Evolutionary conservation across 2,113 vertebrate genomes (phyloP).

Genomic region (Charina bottae): DNA sequence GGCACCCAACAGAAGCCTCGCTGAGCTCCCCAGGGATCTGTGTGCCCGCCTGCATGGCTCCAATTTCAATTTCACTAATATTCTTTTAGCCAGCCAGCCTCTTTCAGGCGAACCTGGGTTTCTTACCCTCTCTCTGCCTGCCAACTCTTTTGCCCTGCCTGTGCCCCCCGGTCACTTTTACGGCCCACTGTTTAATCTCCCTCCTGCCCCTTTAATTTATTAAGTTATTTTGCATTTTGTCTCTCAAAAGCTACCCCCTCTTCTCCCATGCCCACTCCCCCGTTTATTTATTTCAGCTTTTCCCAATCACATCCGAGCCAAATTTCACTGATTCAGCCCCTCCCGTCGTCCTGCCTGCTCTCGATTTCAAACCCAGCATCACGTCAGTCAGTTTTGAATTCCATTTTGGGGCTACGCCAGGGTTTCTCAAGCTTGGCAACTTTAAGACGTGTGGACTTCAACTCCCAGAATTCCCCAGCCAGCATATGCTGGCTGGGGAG

Average conservation of each 20-base stretch:
- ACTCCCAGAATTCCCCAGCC: too few species aligned
- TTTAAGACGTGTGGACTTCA: too few species aligned
- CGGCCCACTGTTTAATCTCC: constrained; percentile 24
- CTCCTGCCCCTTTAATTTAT: constrained; percentile 53
- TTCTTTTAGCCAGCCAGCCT: constrained; percentile 44
- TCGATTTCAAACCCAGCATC: background rate
- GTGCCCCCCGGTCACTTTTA: constrained; percentile 42
- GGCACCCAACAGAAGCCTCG: background rate
- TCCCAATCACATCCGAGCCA: constrained; percentile 19
- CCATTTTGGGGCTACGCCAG: background rate
- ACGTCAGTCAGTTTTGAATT: background rate
- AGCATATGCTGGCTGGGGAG: too few species aligned
- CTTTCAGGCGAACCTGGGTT: constrained; percentile 40
- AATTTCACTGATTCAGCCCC: background rate
- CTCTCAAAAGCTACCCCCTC: constrained; percentile 42
- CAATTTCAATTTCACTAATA: background rate
- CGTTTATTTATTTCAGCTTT: constrained; percentile 26
- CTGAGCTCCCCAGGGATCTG: background rate
- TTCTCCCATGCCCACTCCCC: constrained; percentile 4
- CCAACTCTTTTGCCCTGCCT: constrained; percentile 68
- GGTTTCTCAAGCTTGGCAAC: too few species aligned
- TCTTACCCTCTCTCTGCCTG: constrained; percentile 50
- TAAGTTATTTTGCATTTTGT: constrained; percentile 40
- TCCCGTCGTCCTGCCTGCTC: constrained; percentile 7
- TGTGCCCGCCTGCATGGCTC: constrained; percentile 22